Percentiles rank a stretch among this genome's conserved stretches.
These are phyloP conservation scores for Phalacrocorax aristotelis DNA, from an alignment of 2,113 vertebrate genomes.

Conservation along the genomic window DNA sequence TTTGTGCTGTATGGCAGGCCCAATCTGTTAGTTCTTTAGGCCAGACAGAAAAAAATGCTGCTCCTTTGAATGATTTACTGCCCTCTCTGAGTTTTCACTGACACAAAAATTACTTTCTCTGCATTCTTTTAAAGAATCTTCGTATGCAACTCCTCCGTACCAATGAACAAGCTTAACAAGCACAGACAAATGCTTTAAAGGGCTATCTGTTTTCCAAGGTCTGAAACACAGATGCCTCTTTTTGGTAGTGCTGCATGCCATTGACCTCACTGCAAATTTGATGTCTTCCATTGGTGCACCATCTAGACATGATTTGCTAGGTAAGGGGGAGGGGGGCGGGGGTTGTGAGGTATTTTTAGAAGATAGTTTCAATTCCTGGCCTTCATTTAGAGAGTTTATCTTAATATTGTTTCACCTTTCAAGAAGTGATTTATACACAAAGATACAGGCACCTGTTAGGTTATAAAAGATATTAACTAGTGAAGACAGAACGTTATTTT, in stretches of 20 bases:
- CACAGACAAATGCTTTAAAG: conserved; percentile 62
- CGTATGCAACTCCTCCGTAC: conserved; percentile 63
- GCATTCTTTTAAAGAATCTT: conserved; percentile 44
- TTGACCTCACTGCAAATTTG: conserved; percentile 31
- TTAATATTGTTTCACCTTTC: neutral
- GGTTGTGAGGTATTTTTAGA: neutral
- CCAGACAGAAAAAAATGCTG: neutral
- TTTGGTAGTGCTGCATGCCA: conserved; percentile 63
- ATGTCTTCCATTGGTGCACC: neutral
- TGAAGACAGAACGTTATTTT: neutral
- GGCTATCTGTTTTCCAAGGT: conserved; percentile 59
- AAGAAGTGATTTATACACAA: neutral
- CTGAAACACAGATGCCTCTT: conserved; percentile 73
- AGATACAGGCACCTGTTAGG: neutral
- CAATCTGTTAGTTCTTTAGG: neutral
- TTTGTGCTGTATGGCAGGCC: neutral
- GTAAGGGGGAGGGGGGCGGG: neutral
- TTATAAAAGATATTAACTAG: neutral
- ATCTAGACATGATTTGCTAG: conserved; percentile 21
- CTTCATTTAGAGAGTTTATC: neutral
- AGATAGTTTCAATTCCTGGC: neutral
- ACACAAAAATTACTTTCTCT: conserved; percentile 15
- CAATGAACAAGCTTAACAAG: conserved; percentile 44
- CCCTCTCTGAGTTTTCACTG: neutral
- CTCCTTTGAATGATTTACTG: neutral